Evolutionary conservation across 2,113 vertebrate genomes (phyloP), one percentile per base, ranked within the genome.

Genomic region (Cynoglossus semilaevis): DNA sequence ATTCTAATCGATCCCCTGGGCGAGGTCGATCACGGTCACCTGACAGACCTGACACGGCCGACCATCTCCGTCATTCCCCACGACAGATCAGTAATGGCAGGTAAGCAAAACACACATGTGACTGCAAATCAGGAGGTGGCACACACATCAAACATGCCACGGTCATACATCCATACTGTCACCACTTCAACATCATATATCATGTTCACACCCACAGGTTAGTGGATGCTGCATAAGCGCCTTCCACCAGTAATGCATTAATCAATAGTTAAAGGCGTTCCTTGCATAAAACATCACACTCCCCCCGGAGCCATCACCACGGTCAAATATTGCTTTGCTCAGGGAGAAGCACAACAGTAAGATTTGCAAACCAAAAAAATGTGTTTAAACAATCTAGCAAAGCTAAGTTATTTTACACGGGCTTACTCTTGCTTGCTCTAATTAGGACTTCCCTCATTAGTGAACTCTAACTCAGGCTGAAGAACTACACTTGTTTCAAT

Each of bases 11-110:
- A 87, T 96, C 96, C 60, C 95, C 93, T 40, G 96, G 98, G 75
- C 91, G 91, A 81, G 92, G 91, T 86, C 93, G 88, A 79, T 94
- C 96, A 47, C 92, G 92, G 46, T 98, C 97, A 34, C 95, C 97
- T 72, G 96, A 97, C 88, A 94, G 94, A 80, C 91, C 94, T 7
- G 97, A 98, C 72, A 89, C 90, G 66, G 94, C 94, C 15, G 96
- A 98, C 76, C 94, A 91, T 81, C 94, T 93, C 81, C 90, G 93
- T 73, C 94, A 94, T 79, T 99, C 97, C 77, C 95, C 95, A 37
- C 95, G 94, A 63, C 95, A 93, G 84, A 92, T 95, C 88, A 96
- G 93, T 92, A 96, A 93, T 36, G 93, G 95, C 92, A 98, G 96
- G 96, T 98, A 91, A 89, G 83, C 9, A 1, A 44, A 53, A 35